Percentiles rank a stretch among this genome's conserved stretches.
Conservation (phyloP, 2,888 invertebrate species). For the Cosmorhoe ocellata region DNA sequence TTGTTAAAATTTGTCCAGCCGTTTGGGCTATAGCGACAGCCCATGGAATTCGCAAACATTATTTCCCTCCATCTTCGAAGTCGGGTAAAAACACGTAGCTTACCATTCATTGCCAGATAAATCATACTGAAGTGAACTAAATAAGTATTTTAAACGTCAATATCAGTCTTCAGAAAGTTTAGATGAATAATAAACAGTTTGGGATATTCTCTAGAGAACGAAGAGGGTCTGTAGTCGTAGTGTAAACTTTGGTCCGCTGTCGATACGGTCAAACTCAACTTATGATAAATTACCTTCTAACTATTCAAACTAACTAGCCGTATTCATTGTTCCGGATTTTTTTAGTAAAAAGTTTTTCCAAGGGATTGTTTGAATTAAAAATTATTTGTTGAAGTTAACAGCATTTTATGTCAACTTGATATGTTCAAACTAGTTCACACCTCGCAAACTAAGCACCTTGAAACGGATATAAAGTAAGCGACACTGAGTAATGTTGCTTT, state of each 20-base stretch:
- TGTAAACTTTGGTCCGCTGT: slow-evolving; percentile 10
- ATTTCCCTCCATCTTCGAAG: no score
- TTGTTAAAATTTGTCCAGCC: no score
- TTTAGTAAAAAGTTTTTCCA: neutral
- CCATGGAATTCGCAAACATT: no score
- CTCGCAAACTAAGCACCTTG: neutral
- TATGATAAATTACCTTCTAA: slow-evolving; percentile 10
- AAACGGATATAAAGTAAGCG: slow-evolving; percentile 10
- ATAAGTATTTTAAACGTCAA: neutral
- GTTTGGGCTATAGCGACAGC: no score
- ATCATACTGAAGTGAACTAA: no score
- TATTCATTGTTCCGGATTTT: no score
- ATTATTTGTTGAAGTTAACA: neutral
- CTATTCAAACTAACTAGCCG: neutral
- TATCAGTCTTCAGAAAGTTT: slow-evolving; percentile 5
- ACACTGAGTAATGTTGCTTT: slow-evolving; percentile 15
- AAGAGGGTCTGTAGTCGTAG: neutral
- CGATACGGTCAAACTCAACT: slow-evolving; percentile 12
- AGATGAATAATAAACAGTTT: slow-evolving; percentile 5
- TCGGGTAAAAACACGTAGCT: no score
- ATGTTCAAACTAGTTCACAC: slow-evolving; percentile 2
- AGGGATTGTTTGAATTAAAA: neutral
- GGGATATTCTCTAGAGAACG: neutral
- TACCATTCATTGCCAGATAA: no score
- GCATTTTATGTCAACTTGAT: neutral